Evolutionary conservation across 2,888 invertebrate genomes (phyloP), one percentile per base, ranked within the genome.

Genomic region (Orthosia gracilis): DNA sequence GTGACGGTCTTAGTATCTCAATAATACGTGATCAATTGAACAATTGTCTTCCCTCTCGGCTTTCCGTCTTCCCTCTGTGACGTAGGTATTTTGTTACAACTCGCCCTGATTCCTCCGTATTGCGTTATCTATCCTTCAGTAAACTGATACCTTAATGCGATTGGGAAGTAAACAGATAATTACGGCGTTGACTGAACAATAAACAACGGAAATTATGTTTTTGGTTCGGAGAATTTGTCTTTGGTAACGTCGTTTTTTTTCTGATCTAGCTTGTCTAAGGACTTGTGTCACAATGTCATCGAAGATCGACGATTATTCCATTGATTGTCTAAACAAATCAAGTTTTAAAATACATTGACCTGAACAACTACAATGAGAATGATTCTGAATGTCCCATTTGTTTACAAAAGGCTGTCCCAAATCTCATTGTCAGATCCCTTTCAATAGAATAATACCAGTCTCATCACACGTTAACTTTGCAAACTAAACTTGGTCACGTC

Each of bases 21-120:
- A 88, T 85, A 82, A 89, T 89, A 90, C 89, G 88, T 91, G 92
- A 92, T 91, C 92, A 92, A 93, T 92, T 92, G 90, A 87, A 90
- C 90, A 90, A 91, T 92, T 91, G 90, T 83, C 84, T 88, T 83
- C 83, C 81, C 83, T 71, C 76, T 78, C 69, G 47, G 74, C 58
- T 66, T 69, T 61, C 73, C 64, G 50, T 58, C 55, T n/a, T 58
- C 76, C 45, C 58, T 54, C 47, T 73, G 68, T 76, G 73, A 64
- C 62, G 54, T 75, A 78, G 49, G 71, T 73, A 66, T 84, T 80
- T 58, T 47, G 68, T 75, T 68, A 77, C 72, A 76, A 61, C 52
- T 49, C 59, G 59, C 49, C 58, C 55, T 63, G 76, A 81, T 81
- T 84, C 18, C 68, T 80, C 61, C 62, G 61, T 74, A 80, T 84